Evolutionary conservation across 2,113 vertebrate genomes (phyloP).

Genomic region (Gallinago jamesoni): DNA sequence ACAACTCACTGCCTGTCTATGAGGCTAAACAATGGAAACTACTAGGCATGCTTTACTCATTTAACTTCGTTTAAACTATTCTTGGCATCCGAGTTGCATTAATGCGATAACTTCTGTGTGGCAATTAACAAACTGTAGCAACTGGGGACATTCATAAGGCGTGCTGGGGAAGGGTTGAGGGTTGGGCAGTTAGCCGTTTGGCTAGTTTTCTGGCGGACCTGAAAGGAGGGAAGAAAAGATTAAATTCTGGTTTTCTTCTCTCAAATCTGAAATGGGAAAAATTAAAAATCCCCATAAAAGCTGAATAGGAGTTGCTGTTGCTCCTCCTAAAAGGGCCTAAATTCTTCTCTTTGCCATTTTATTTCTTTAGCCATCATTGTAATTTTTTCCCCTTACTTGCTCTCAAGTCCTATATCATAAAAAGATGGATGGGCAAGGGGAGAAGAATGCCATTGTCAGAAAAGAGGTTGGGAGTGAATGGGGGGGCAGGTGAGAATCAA

Average conservation of each 20-base stretch:
- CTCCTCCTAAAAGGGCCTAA: neutral
- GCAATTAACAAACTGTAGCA: constrained; percentile 72
- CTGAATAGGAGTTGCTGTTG: neutral
- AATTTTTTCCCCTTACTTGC: neutral
- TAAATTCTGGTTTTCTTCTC: neutral
- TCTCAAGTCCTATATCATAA: neutral
- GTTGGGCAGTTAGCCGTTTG: neutral
- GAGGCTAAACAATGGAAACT: constrained; percentile 70
- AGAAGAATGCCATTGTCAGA: neutral
- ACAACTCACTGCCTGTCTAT: constrained; percentile 71
- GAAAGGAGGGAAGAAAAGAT: neutral
- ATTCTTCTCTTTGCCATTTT: neutral
- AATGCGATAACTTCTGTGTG: constrained; percentile 72
- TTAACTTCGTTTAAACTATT: constrained; percentile 76
- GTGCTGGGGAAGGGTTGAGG: neutral
- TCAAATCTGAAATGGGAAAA: neutral
- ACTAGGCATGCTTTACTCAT: constrained; percentile 67
- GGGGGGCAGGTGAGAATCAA: neutral
- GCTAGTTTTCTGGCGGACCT: constrained; percentile 18
- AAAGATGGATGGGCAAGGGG: neutral
- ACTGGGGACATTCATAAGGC: constrained; percentile 1
- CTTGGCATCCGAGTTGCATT: constrained; percentile 70
- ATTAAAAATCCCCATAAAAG: neutral
- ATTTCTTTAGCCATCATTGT: neutral
- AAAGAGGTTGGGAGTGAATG: neutral